Evolutionary conservation across 2,888 invertebrate genomes (phyloP).

Genomic region (Nemurella pictetii): DNA sequence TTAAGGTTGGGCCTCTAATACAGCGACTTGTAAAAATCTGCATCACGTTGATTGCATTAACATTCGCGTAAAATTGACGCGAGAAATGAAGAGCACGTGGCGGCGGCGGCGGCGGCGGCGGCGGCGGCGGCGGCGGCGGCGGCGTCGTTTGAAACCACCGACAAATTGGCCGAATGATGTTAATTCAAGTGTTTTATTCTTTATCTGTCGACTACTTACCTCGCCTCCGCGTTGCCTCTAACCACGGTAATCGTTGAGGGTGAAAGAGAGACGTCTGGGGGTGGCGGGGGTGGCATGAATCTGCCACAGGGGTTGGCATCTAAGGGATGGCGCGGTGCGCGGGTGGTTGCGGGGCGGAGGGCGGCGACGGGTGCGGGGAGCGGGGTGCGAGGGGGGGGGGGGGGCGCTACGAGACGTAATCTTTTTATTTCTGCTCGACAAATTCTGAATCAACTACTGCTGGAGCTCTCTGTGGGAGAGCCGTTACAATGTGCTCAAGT

Average conservation of each 20-base stretch:
- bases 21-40: neutral
- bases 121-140: neutral
- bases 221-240: slow-evolving; percentile 5
- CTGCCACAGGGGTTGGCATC: neutral
- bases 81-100: neutral
- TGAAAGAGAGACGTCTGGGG: slow-evolving; percentile 12
- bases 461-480: slow-evolving; percentile 34
- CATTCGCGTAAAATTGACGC: neutral
- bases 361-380: neutral
- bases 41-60: neutral
- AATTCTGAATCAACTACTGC: slow-evolving; percentile 21
- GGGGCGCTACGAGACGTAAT: slow-evolving; percentile 25
- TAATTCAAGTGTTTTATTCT: slow-evolving; percentile 8
- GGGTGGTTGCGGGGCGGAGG: too few relatives aligned
- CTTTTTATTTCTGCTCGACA: slow-evolving; percentile 36
- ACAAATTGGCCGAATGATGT: slow-evolving; percentile 2
- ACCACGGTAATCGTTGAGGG: slow-evolving; percentile 7
- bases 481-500: slow-evolving; percentile 31
- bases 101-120: neutral
- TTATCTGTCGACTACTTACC: slow-evolving; percentile 31
- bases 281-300: neutral
- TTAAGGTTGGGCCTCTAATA: too few relatives aligned
- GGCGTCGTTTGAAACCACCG: neutral
- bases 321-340: neutral
- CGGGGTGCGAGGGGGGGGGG: neutral